Evolutionary conservation across 2,888 invertebrate species (phyloP).

Genomic region (Nephrotoma flavescens): DNA sequence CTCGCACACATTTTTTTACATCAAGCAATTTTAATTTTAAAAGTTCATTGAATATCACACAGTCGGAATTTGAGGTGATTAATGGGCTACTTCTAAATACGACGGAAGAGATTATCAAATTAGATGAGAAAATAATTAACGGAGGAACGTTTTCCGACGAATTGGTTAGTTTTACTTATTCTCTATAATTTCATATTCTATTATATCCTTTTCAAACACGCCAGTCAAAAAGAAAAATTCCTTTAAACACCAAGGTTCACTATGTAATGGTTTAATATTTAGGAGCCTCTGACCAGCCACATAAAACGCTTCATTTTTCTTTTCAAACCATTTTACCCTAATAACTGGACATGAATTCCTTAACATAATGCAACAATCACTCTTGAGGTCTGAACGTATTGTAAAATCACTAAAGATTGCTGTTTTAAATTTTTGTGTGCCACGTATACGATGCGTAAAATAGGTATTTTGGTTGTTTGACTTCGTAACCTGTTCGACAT

Average conservation of each 20-base stretch:
- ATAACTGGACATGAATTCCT: not conserved
- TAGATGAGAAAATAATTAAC: too few relatives aligned
- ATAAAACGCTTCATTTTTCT: not conserved
- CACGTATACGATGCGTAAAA: too few relatives aligned
- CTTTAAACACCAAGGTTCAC: not conserved
- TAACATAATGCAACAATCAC: not conserved
- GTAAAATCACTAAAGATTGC: not conserved
- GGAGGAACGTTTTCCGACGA: too few relatives aligned
- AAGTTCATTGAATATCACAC: too few relatives aligned
- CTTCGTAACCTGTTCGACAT: not conserved
- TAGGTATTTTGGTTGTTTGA: not conserved
- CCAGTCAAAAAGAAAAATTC: not conserved
- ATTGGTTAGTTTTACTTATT: not conserved
- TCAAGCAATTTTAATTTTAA: too few relatives aligned
- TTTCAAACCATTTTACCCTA: not conserved
- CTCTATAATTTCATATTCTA: not conserved
- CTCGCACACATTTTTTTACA: too few relatives aligned
- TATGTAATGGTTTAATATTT: not conserved
- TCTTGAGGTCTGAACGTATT: not conserved
- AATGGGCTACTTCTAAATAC: too few relatives aligned
- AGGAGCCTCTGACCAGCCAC: not conserved
- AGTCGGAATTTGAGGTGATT: too few relatives aligned
- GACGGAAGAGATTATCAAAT: too few relatives aligned
- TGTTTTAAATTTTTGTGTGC: not conserved
- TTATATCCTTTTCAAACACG: not conserved